These are phyloP conservation scores for Columbina picui DNA, from an alignment of 2,113 vertebrate species.

Conservation along the genomic window DNA sequence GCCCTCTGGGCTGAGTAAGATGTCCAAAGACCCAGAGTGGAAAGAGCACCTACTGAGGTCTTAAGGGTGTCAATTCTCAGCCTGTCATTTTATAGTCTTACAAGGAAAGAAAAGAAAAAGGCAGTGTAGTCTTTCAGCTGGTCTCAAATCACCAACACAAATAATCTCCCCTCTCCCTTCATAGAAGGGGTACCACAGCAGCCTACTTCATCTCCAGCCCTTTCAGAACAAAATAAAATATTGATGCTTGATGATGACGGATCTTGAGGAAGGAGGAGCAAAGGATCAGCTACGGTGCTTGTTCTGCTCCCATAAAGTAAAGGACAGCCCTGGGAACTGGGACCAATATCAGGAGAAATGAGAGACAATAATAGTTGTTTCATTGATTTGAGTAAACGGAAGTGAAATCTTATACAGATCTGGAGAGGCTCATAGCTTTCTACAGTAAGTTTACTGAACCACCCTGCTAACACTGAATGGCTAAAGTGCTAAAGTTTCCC, in stretches of 20 bases:
- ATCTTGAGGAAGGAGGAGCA: background rate
- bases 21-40: background rate
- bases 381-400: background rate
- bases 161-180: background rate
- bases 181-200: background rate
- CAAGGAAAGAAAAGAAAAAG: background rate
- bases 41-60: background rate
- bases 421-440: background rate
- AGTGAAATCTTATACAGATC: background rate
- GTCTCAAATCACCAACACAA: background rate
- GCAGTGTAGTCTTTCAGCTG: background rate
- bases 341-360: background rate
- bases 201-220: background rate
- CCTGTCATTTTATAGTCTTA: background rate
- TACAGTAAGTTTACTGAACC: background rate
- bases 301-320: background rate
- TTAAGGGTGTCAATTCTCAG: background rate
- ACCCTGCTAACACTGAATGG: background rate
- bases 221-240: background rate
- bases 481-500: background rate
- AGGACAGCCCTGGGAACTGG: accelerated
- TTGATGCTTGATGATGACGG: background rate
- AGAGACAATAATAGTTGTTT: background rate
- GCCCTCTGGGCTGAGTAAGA: background rate
- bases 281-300: background rate